Percentiles rank a stretch among this genome's conserved stretches.
These are phyloP conservation scores for Sialia sialis DNA, from an alignment of 2,113 vertebrate species.

Conservation along the genomic window DNA sequence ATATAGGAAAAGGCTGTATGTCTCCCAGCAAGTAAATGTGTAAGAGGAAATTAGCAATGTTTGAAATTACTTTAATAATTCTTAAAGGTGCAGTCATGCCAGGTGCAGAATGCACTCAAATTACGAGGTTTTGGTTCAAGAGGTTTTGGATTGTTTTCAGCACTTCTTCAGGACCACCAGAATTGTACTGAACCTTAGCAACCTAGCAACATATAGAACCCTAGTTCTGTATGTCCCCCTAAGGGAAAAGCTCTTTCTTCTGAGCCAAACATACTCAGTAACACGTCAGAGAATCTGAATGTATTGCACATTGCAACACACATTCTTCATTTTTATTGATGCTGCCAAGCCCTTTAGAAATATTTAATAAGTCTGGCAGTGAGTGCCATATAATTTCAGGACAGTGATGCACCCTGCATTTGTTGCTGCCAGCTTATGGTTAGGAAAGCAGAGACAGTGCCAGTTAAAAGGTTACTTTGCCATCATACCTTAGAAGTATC, in stretches of 20 bases:
- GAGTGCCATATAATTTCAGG: neutral
- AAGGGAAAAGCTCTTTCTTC: neutral
- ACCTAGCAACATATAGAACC: too few species aligned
- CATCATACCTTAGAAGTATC: neutral
- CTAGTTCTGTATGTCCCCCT: neutral
- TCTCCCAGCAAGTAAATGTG: neutral
- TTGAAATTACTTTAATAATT: neutral
- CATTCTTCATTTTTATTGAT: neutral
- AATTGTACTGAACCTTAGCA: neutral
- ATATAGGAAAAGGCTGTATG: neutral
- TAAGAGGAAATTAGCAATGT: neutral
- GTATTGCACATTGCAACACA: neutral
- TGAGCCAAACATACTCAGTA: neutral
- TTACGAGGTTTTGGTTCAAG: rapidly evolving
- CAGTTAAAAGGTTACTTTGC: neutral
- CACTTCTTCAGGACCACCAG: neutral
- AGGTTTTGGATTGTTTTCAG: neutral
- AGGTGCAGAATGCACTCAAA: neutral
- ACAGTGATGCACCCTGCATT: neutral
- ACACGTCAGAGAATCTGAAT: neutral
- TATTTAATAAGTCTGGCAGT: neutral
- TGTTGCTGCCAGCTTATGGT: neutral
- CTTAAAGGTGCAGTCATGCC: neutral
- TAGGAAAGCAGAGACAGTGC: neutral
- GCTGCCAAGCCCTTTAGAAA: neutral